phyloP scores from a whole-genome alignment of 2,888 invertebrate genomes.

The Iselma pallidipennis region DNA sequence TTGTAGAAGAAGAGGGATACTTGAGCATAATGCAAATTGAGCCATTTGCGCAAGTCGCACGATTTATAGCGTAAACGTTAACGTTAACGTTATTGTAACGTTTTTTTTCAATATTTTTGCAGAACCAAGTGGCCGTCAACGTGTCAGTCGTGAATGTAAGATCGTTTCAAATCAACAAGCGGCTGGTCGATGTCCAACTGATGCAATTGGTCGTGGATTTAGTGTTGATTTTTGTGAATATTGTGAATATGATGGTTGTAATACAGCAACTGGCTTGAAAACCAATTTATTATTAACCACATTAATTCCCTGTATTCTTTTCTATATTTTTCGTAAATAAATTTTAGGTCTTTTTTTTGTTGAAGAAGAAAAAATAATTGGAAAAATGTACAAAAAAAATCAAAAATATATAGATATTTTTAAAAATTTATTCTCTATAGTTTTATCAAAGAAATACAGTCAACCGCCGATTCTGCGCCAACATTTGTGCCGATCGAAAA shows the following conservation, averaged over 20 bases:
- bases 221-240: constrained; percentile 67
- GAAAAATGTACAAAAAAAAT: neutral
- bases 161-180: constrained; percentile 62
- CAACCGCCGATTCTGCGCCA: too few relatives aligned
- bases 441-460: too few relatives aligned
- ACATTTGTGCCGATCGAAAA: too few relatives aligned
- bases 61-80: neutral
- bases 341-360: neutral
- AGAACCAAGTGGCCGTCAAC: constrained; percentile 59
- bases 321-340: constrained; percentile 20
- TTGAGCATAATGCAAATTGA: too few relatives aligned
- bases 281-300: constrained; percentile 54
- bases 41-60: too few relatives aligned
- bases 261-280: constrained; percentile 60
- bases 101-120: constrained; percentile 12
- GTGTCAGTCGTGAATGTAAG: constrained; percentile 64
- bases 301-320: constrained; percentile 33
- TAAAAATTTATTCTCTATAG: too few relatives aligned
- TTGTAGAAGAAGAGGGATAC: too few relatives aligned
- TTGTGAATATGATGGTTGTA: constrained; percentile 72
- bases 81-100: neutral
- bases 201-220: constrained; percentile 58
- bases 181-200: constrained; percentile 57
- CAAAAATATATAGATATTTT: too few relatives aligned
- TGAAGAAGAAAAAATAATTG: neutral